Evolutionary conservation across 1,140 invertebrate species (phyloP), one percentile per base, ranked within the genome.

Genomic region (Lordiphosa mommai): DNA sequence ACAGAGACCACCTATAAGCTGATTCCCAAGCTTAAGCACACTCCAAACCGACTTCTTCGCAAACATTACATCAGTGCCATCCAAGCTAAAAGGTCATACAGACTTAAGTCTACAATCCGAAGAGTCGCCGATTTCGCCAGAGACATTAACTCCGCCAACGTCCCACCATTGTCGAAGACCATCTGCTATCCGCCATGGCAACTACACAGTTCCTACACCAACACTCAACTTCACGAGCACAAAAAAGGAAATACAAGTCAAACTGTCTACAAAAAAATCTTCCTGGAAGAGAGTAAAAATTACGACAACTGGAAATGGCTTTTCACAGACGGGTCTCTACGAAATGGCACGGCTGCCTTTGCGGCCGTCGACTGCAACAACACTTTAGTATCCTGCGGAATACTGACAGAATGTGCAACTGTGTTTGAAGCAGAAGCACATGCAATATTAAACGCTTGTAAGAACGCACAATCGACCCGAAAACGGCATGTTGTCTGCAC

Each of bases 31-130:
- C 34, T 36, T 12, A 17, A 36, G 9, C 17, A 34, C 32, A 34
- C 32, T 5, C 46, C 46, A 17, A 36, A 48, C 30, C 9, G 17
- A n/a, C 4, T 41, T 41, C 7, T 17, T 34, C 13, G 30, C 13
- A 47, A 47, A 20, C 30, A 10, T 17, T 47, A 47, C n/a, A 47
- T 32, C 29, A 34, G n/a, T 17, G 44, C 30, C 16, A 13, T 47
- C 3, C 17, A 47, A 32, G 16, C 44, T 12, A n/a, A 34, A 47
- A 47, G n/a, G 30, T 16, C 29, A 13, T 47, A 47, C 7, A 34
- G 14, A 47, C 29, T 20, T 12, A 47, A 20, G 16, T 33, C 44
- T 8, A 34, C 44, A 33, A 33, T 33, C 16, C n/a, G n/a, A n/a
- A n/a, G n/a, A n/a, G n/a, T n/a, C n/a, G n/a, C n/a, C n/a, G n/a